Evolutionary conservation across 2,113 vertebrate species (phyloP), one percentile per base, ranked within the genome.

Genomic region (Hassar affinis): DNA sequence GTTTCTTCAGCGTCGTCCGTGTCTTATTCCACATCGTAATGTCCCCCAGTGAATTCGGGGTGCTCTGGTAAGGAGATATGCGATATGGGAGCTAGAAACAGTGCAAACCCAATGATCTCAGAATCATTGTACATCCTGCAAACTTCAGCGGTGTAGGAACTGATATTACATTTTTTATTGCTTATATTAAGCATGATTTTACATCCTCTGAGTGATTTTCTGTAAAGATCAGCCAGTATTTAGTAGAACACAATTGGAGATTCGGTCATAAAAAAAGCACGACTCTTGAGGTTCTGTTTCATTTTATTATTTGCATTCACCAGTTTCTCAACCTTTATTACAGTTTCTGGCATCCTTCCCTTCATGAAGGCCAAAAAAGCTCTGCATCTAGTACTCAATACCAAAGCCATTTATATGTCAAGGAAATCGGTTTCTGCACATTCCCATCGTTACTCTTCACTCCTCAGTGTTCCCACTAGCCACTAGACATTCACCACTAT

Each of bases 1-100:
- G 88, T 75, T 68, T 68, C 68, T 79, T 82, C 76, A 77, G 77
- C 62, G 86, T 75, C 20, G 1, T 57, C 68, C 25, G 66, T 56
- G n/a, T 84, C 49, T 30, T 33, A 54, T 75, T 75, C 52, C 3
- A 33, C 7, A 11, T 14, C 68, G n/a, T 75, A 14, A 75, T 49
- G 30, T 17, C 2, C 6, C 2, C 6, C 38, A 42, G 6, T 42
- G 42, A 74, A 9, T 27, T 74, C 10, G 1, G 38, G 10, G 38
- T 69, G 10, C 17, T 68, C 61, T 17, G 61, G 59, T 61, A 47
- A 74, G 69, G 45, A 74, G 12, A 27, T 51, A 4, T 49, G n/a
- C 25, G 45, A n/a, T n/a, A n/a, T n/a, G n/a, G 69, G 69, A n/a
- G 42, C 25, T 72, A 3, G 42, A 49, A 49, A 47, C 66, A 11